Conservation (phyloP, 2,113 vertebrate genomes). For the Platysteira castanea region DNA sequence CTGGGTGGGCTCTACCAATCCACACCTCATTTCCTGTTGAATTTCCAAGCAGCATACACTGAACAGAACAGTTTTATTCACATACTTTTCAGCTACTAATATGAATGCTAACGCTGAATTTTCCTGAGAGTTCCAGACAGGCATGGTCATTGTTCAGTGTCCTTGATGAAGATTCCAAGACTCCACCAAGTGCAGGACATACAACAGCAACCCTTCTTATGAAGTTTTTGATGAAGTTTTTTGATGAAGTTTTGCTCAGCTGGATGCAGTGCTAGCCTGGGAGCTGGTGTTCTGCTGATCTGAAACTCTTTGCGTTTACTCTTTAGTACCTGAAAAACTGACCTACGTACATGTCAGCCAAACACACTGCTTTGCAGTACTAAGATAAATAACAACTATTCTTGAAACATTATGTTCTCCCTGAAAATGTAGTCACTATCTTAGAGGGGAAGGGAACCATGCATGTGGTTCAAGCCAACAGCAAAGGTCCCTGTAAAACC, state of each 20-base stretch:
- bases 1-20: neutral
- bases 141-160: neutral
- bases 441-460: neutral
- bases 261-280: rapidly evolving
- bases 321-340: neutral
- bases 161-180: neutral
- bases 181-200: neutral
- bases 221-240: neutral
- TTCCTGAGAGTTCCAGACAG: neutral
- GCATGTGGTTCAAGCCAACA: neutral
- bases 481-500: neutral
- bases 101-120: neutral
- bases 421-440: neutral
- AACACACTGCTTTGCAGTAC: neutral
- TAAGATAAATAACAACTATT: neutral
- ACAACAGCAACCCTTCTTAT: neutral
- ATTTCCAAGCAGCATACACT: neutral
- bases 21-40: neutral
- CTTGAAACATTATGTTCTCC: neutral
- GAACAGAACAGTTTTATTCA: neutral
- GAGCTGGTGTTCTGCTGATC: neutral
- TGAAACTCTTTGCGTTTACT: neutral
- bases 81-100: neutral
- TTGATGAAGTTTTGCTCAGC: neutral
- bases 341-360: neutral